Base-by-base conservation (phyloP, 2,888 invertebrate species). In the Cantharis rufa region DNA sequence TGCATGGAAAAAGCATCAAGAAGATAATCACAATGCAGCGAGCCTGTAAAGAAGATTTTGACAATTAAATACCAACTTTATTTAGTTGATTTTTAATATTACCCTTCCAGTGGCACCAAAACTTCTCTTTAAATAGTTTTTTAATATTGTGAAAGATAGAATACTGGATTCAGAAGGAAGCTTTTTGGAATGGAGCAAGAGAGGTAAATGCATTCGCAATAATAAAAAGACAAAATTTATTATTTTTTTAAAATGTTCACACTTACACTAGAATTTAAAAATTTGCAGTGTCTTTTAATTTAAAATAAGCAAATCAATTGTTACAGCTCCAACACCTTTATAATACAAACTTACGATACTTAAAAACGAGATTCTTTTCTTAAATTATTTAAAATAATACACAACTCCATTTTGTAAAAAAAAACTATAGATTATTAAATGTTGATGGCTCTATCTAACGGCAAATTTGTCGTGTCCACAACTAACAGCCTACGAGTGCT, bases 1-100 rank as follows among this genome's bases (percentile, higher is more conserved):
- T 82, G 92, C 91, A 66, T 99, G 99, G 99, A 96, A 94, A 87
- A 96, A 96, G 86, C 92, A 94, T 84, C 96, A 96, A 87, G 89
- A 90, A 82, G 90, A 91, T 81, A 85, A 92, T 76, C 87, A 89
- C 75, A 85, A 87, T 76, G 83, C 86, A 7, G 48, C 69, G 90
- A 87, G 89, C 83, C 81, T 64, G 28, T 77, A 68, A 71, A n/a
- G n/a, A n/a, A n/a, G n/a, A n/a, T 76, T 62, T 27, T 62, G 61
- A 70, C 64, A 69, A 48, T 63, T 78, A 74, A 78, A 78, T 69
- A 70, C 15, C 15, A 18, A 32, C 18, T 32, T 70, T 48, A 48
- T 48, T 48, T 48, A 48, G 1, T 7, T 7, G n/a, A 7, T 48
- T 48, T 48, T 48, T 48, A 48, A 48, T 32, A n/a, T 32, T 32